Percentiles rank a stretch among this genome's conserved stretches.
Conservation (phyloP, 2,888 invertebrate species). For the Nyleta sp. region DNA sequence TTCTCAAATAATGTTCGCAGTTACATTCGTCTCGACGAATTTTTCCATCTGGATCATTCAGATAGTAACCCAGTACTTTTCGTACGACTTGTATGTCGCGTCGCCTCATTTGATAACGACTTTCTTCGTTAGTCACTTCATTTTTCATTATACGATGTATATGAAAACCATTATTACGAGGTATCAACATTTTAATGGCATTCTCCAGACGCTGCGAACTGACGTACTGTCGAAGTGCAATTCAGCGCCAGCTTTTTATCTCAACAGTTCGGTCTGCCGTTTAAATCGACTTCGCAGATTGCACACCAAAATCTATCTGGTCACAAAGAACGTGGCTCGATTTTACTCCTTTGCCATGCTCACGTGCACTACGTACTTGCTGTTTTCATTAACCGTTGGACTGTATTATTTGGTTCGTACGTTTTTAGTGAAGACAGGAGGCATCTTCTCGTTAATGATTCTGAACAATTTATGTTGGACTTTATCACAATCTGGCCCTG, state of each 20-base stretch:
- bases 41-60: conserved; percentile 15
- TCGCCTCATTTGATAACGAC: conserved; percentile 19
- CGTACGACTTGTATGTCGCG: background rate
- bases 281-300: conserved; percentile 25
- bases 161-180: background rate
- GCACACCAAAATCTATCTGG: conserved; percentile 14
- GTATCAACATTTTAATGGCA: conserved; percentile 9
- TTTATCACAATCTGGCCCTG: conserved; percentile 16
- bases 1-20: background rate
- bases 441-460: background rate
- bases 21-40: background rate
- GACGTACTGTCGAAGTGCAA: too few species aligned
- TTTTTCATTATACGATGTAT: conserved; percentile 30
- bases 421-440: background rate
- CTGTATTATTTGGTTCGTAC: conserved; percentile 12
- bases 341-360: conserved; percentile 41
- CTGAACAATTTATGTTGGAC: conserved; percentile 23
- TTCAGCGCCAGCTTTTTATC: background rate
- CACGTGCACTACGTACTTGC: conserved; percentile 21
- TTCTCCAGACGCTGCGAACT: conserved; percentile 8
- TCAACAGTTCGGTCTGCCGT: conserved; percentile 25
- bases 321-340: conserved; percentile 6
- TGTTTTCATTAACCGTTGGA: conserved; percentile 26
- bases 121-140: conserved; percentile 10
- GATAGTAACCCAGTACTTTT: background rate